phyloP scores from a whole-genome alignment of 2,797 vertebrate species.

The Basileuterus tristriatus region DNA sequence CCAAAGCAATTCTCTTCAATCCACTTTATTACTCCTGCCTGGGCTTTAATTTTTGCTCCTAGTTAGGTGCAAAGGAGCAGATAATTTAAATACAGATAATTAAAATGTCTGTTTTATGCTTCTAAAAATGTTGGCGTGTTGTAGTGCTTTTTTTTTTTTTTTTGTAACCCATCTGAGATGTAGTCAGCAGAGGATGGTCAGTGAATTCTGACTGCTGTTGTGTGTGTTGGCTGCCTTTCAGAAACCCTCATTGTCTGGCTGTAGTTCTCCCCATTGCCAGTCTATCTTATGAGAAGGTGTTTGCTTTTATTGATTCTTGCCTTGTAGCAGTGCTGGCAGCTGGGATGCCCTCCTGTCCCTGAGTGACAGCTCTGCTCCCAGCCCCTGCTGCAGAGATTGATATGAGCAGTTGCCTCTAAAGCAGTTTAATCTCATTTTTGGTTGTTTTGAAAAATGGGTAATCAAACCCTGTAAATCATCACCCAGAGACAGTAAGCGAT shows the following conservation, averaged over 20 bases:
- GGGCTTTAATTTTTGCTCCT: not conserved
- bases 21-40: not conserved
- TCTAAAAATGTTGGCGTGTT: not conserved
- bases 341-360: constrained; percentile 16
- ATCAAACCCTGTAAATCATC: constrained; percentile 67
- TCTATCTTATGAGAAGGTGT: not conserved
- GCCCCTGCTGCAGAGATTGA: constrained; percentile 66
- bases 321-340: constrained; percentile 55
- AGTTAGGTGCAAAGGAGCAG: not conserved
- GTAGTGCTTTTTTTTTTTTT: not conserved
- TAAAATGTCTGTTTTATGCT: not conserved
- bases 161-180: not conserved
- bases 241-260: not conserved
- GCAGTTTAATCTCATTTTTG: constrained; percentile 71
- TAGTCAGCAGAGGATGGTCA: not conserved
- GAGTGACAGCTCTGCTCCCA: constrained; percentile 52
- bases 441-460: constrained; percentile 62
- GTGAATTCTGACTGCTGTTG: not conserved
- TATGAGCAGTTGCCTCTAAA: constrained; percentile 57
- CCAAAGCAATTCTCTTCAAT: not conserved
- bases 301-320: constrained; percentile 57
- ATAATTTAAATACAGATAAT: not conserved
- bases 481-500: constrained; percentile 49
- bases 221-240: not conserved
- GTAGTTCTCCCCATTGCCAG: not conserved